Evolutionary conservation across 2,797 vertebrate genomes (phyloP).

Genomic region (Chelonia mydas): DNA sequence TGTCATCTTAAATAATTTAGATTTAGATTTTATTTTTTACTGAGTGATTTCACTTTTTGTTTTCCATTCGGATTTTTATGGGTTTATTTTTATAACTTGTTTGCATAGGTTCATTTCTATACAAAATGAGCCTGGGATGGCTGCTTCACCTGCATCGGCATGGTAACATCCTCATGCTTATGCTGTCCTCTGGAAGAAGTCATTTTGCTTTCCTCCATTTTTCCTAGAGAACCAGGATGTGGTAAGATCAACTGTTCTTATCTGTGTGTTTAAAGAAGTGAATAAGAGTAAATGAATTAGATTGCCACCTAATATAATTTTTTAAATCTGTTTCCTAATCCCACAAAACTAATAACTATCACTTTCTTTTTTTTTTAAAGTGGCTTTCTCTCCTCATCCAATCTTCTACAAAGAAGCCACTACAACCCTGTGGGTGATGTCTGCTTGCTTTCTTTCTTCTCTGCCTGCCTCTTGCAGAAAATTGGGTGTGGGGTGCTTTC

Average conservation of each 20-base stretch:
- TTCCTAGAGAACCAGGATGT: background rate
- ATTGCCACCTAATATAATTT: too few relatives aligned
- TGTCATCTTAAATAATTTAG: background rate
- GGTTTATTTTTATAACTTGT: background rate
- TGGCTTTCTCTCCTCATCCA: background rate
- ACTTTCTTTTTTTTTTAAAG: background rate
- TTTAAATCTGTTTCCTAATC: background rate
- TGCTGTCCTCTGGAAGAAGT: background rate
- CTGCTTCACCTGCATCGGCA: fast-evolving
- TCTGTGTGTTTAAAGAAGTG: background rate
- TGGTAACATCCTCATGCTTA: background rate
- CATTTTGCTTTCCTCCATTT: background rate
- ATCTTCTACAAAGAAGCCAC: background rate
- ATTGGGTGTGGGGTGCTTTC: background rate
- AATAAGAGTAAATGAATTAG: background rate
- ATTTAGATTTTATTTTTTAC: background rate
- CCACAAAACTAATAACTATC: background rate
- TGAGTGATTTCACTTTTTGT: background rate
- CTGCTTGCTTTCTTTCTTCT: background rate
- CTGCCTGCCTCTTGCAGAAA: background rate
- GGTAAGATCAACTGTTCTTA: background rate
- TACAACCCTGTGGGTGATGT: background rate
- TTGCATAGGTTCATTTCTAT: background rate
- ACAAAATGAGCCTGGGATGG: background rate
- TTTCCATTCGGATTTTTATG: background rate